Evolutionary conservation across 2,113 vertebrate genomes (phyloP).

Genomic region (crab-eating macaque (Macaca fascicularis)): DNA sequence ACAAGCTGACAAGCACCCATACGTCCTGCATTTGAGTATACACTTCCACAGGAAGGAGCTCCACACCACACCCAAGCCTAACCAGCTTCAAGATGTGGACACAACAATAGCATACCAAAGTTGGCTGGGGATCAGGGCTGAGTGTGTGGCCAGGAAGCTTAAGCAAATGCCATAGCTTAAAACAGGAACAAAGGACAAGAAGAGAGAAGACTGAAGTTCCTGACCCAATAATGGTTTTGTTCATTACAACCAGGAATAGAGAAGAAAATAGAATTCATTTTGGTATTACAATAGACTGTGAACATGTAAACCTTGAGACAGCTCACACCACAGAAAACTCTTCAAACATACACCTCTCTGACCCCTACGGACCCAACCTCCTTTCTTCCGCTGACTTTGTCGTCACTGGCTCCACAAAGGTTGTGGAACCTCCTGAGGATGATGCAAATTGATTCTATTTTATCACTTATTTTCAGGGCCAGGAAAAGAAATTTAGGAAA

Average conservation of each 20-base stretch:
- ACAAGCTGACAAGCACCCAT: neutral
- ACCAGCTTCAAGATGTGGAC: neutral
- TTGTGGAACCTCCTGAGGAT: neutral
- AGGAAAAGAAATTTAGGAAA: neutral
- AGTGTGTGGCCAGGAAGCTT: neutral
- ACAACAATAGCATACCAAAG: neutral
- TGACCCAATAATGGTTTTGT: neutral
- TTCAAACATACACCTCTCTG: neutral
- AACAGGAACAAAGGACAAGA: neutral
- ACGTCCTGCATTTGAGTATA: neutral
- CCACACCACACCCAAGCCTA: neutral
- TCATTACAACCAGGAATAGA: neutral
- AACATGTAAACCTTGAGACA: neutral
- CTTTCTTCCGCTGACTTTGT: neutral
- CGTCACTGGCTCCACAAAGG: neutral
- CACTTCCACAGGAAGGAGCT: neutral
- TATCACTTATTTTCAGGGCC: neutral
- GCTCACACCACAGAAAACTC: neutral
- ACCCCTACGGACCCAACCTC: neutral
- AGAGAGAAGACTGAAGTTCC: neutral
- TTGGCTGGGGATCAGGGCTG: neutral
- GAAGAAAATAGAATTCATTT: neutral
- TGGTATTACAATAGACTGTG: neutral
- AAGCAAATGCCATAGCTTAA: neutral
- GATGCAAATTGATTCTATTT: neutral